Evolutionary conservation across 2,888 invertebrate species (phyloP), one percentile per base, ranked within the genome.

Genomic region (Mimachlamys varia): DNA sequence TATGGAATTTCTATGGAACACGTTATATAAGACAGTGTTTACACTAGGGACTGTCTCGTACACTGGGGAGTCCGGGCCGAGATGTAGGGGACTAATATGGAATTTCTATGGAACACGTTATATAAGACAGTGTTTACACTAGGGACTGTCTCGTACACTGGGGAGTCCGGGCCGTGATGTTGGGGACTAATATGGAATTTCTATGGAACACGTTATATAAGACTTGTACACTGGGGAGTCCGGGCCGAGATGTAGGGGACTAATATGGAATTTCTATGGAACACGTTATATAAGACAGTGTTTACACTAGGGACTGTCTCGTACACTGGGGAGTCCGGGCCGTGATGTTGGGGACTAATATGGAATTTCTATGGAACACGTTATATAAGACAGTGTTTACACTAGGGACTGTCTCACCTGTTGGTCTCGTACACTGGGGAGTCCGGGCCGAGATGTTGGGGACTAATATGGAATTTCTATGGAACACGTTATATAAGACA

Each of bases 241-340:
- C 0, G 93, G 93, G 22, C 89, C 87, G 12, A n/a, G 22, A 49
- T 90, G 91, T 22, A n/a, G n/a, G n/a, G n/a, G n/a, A n/a, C n/a
- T n/a, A n/a, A n/a, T n/a, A n/a, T n/a, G n/a, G n/a, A n/a, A n/a
- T n/a, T n/a, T n/a, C n/a, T n/a, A n/a, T n/a, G n/a, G 27, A 62
- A 89, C 76, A 22, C 15, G 13, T 7, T 22, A 19, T 13, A 19
- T 53, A 53, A 19, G 53, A 2, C 13, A 53, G 19, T 17, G 53
- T 53, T 17, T 53, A 17, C 53, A 53, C 53, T 53, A 53, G 53
- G 13, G 53, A 5, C 12, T 2, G 12, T 17, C 19, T 89, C 89
- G 50, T 89, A 89, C 12, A 92, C 55, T 15, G 93, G 93, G 4
- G 93, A 93, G 22, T 88, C 90, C 0, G 93, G 93, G 22, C 89